These are phyloP conservation scores for Trichomalopsis sarcophagae DNA, from an alignment of 1,140 invertebrate genomes.

Conservation along the genomic window DNA sequence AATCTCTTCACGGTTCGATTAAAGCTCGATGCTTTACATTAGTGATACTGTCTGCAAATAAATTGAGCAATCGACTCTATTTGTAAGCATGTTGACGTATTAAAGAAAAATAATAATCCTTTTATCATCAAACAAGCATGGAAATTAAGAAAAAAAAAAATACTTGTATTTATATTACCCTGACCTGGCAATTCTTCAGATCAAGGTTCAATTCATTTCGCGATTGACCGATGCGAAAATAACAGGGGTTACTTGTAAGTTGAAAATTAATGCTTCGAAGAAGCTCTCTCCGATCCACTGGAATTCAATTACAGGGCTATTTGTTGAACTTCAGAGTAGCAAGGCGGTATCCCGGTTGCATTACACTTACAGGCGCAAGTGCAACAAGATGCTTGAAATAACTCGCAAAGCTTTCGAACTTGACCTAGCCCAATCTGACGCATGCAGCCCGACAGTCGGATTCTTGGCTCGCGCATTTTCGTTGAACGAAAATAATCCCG, in stretches of 20 bases:
- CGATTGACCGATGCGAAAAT: slow-evolving; percentile 11
- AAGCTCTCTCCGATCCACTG: slow-evolving; percentile 4
- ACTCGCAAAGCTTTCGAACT: not conserved
- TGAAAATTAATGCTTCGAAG: slow-evolving; percentile 42
- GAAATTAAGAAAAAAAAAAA: not conserved
- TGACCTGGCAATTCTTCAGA: slow-evolving; percentile 39
- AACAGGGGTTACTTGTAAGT: slow-evolving; percentile 37
- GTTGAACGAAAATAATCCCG: no score
- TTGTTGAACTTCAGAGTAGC: slow-evolving; percentile 36
- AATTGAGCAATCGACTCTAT: no score
- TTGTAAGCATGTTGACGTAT: not conserved
- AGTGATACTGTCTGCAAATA: no score
- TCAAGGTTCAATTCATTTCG: slow-evolving; percentile 38
- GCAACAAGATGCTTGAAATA: not conserved
- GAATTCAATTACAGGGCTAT: slow-evolving; percentile 36
- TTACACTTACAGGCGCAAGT: no score
- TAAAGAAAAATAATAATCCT: not conserved
- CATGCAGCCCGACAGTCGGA: no score
- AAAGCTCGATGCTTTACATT: no score
- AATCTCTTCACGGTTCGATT: no score
- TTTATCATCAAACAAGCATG: not conserved
- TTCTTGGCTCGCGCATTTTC: no score
- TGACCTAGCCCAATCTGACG: not conserved
- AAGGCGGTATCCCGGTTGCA: not conserved
- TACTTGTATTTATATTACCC: not conserved